phyloP scores from a whole-genome alignment of 2,888 invertebrate species.

The Pristionchus entomophagus region DNA sequence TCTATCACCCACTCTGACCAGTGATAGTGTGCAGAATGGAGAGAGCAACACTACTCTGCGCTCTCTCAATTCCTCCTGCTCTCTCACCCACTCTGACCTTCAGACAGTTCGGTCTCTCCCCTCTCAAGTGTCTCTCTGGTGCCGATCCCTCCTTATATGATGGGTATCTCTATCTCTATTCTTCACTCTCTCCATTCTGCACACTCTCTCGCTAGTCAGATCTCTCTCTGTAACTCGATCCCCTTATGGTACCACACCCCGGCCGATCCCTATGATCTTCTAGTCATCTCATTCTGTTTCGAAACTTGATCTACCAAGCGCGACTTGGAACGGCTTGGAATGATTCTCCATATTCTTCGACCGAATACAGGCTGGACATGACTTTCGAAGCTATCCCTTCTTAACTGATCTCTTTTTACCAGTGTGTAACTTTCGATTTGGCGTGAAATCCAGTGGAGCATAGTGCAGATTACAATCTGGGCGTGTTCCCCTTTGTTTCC shows the following conservation, averaged over 20 bases:
- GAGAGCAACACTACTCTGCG: background rate
- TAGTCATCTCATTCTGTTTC: no score
- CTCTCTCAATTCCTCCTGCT: background rate
- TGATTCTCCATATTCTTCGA: no score
- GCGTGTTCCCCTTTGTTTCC: conserved; percentile 23
- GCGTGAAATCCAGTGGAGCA: background rate
- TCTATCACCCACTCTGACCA: background rate
- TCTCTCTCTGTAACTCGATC: conserved; percentile 22
- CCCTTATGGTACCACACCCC: background rate
- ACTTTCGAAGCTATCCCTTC: background rate
- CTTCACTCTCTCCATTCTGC: no score
- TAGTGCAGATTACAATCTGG: background rate
- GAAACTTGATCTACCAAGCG: no score
- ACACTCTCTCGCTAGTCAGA: no score
- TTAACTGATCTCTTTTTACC: background rate
- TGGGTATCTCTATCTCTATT: conserved; percentile 19
- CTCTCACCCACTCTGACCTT: background rate
- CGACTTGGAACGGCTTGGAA: no score
- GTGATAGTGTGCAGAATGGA: no score
- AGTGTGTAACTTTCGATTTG: no score
- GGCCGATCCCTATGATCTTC: background rate
- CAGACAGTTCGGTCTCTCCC: background rate
- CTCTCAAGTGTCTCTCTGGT: background rate
- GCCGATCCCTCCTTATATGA: conserved; percentile 14
- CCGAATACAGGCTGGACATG: no score